Evolutionary conservation across 2,113 vertebrate species (phyloP).

Genomic region (Sardina pilchardus): DNA sequence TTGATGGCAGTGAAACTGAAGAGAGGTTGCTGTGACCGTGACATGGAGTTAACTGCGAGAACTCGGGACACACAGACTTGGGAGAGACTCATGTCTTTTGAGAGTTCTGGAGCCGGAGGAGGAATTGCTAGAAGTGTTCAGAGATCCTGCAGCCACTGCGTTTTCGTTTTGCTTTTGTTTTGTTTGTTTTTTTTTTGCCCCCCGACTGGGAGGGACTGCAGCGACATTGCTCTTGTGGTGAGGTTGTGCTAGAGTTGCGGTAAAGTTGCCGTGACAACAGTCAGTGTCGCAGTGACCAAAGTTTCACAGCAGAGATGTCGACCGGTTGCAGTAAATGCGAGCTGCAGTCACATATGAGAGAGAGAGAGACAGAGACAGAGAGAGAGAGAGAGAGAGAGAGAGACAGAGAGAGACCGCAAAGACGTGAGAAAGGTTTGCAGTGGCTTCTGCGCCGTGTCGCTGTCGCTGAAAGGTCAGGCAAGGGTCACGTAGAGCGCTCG

Average conservation of each 20-base stretch:
- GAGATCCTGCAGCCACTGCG: neutral
- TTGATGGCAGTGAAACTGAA: neutral
- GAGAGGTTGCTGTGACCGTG: neutral
- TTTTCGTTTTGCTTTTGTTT: neutral
- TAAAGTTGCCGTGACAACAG: neutral
- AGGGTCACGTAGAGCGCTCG: neutral
- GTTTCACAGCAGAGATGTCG: neutral
- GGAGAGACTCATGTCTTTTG: neutral
- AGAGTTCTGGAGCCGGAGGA: neutral
- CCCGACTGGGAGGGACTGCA: neutral
- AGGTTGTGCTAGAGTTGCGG: neutral
- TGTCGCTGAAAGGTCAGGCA: neutral
- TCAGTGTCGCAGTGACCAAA: neutral
- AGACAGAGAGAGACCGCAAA: neutral
- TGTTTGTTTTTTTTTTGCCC: too few species aligned
- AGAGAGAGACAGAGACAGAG: neutral
- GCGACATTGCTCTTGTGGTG: neutral
- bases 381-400: slow-evolving; percentile 6
- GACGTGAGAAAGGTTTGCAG: neutral
- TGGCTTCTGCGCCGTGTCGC: neutral
- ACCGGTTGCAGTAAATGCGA: neutral
- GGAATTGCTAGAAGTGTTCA: neutral
- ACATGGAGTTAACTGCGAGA: neutral
- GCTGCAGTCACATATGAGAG: neutral
- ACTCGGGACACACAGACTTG: neutral